Percentiles rank a stretch among this genome's conserved stretches.
Evolutionary conservation across 2,113 vertebrate genomes (phyloP).

Genomic region (Eolophus roseicapilla): DNA sequence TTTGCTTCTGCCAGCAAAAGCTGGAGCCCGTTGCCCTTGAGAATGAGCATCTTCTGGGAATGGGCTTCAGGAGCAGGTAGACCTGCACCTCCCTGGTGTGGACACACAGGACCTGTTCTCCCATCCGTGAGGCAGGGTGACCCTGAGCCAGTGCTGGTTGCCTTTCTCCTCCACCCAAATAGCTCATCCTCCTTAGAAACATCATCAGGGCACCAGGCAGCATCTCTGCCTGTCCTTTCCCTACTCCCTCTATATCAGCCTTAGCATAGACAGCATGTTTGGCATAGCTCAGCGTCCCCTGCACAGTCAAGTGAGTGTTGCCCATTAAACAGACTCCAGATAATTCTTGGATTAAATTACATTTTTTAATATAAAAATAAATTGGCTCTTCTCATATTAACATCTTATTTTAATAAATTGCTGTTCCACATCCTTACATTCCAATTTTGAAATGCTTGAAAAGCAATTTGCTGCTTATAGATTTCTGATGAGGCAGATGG

Average conservation of each 20-base stretch:
- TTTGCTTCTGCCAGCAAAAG: neutral
- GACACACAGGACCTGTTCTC: neutral
- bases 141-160: neutral
- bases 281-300: accelerated
- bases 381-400: constrained; percentile 47
- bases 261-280: neutral
- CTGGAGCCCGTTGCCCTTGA: neutral
- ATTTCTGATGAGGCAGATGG: constrained; percentile 69
- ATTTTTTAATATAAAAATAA: constrained; percentile 5
- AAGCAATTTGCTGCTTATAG: constrained; percentile 62
- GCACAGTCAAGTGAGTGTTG: neutral
- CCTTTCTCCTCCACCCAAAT: neutral
- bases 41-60: neutral
- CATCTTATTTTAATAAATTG: constrained; percentile 68
- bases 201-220: neutral
- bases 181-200: neutral
- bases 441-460: constrained; percentile 61
- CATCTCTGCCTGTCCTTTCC: accelerated
- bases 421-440: constrained; percentile 61
- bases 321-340: neutral
- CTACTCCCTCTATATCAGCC: accelerated
- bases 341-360: constrained; percentile 30
- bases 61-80: neutral
- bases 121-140: accelerated
- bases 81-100: neutral